These are phyloP conservation scores for Lagria hirta DNA, from an alignment of 2,888 invertebrate genomes.

Conservation along the genomic window DNA sequence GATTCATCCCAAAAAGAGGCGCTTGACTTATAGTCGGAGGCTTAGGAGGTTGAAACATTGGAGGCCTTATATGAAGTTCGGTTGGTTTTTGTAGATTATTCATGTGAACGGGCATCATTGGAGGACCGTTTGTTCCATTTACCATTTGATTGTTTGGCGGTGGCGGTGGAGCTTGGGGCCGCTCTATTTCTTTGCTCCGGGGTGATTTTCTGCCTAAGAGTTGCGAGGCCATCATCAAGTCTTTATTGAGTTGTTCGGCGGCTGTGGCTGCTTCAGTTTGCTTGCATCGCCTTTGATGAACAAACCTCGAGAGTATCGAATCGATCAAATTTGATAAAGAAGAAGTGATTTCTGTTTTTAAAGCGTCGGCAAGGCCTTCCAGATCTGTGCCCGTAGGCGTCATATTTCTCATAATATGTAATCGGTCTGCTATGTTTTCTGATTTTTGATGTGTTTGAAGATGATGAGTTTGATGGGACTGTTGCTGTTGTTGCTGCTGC, in stretches of 20 bases:
- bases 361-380: constrained; percentile 84
- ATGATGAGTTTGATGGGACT: constrained; percentile 42
- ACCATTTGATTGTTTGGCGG: constrained; percentile 56
- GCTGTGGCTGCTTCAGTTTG: constrained; percentile 79
- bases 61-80: constrained; percentile 67
- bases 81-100: constrained; percentile 48
- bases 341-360: constrained; percentile 87
- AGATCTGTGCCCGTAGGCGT: constrained; percentile 76
- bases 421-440: constrained; percentile 74
- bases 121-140: constrained; percentile 55
- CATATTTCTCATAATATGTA: constrained; percentile 73
- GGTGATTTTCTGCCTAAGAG: constrained; percentile 83
- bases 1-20: constrained; percentile 62
- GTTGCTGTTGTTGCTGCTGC: constrained; percentile 52
- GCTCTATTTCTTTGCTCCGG: constrained; percentile 71
- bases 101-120: constrained; percentile 57
- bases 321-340: constrained; percentile 84
- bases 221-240: constrained; percentile 78
- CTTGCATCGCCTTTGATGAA: constrained; percentile 78
- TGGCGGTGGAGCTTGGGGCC: constrained; percentile 55
- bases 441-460: constrained; percentile 55
- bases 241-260: constrained; percentile 83
- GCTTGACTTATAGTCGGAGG: constrained; percentile 64
- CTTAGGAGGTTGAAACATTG: constrained; percentile 84
- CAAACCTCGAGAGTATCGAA: constrained; percentile 81